Base-by-base conservation (phyloP, 2,888 invertebrate species). In the Pheosia tremula region DNA sequence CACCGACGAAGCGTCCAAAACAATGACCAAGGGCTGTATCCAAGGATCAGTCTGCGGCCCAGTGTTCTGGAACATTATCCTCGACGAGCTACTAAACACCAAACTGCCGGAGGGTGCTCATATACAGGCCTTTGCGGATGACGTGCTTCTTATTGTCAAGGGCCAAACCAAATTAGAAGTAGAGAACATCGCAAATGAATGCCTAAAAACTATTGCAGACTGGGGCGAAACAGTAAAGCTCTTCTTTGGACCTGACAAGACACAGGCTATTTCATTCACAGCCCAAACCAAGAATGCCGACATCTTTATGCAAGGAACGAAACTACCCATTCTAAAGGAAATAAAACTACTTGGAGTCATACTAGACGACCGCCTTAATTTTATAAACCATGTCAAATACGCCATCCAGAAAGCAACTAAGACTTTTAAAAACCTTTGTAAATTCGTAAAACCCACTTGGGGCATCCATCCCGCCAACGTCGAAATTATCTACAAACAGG, bases 401-500 rank as follows among this genome's bases (percentile, higher is more conserved):
- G 10, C 55, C 2, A 59, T 60, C 0, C 43, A 59, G 0, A 64
- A 63, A 62, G 50, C 62, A 3, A 54, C 37, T n/a, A 63, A 63
- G 57, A 13, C 66, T 6, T 64, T 41, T 41, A 57, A 54, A 11
- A 60, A 56, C 43, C 57, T 67, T 2, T 10, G 13, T 3, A 24
- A 10, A 4, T 64, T 62, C n/a, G 53, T 56, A 0, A 45, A 58
- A 13, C 62, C 62, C 36, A 64, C 67, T 5, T 67, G 67, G 63
- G 67, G 63, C 3, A 41, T 62, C 1, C 58, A 64, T n/a, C 13
- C 59, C 0, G 59, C 61, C 10, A 70, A 69, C 39, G 38, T 69
- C 4, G 24, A 6, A 10, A 64, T 41, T 43, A 36, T 71, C 45
- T 57, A 68, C 58, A 9, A 38, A 5, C 68, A 69, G 3, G 70